A percentile compares a stretch with the other conserved stretches of the same genome.
Evolutionary conservation across 2,888 invertebrate species (phyloP).

Genomic region (Eledona agricola): DNA sequence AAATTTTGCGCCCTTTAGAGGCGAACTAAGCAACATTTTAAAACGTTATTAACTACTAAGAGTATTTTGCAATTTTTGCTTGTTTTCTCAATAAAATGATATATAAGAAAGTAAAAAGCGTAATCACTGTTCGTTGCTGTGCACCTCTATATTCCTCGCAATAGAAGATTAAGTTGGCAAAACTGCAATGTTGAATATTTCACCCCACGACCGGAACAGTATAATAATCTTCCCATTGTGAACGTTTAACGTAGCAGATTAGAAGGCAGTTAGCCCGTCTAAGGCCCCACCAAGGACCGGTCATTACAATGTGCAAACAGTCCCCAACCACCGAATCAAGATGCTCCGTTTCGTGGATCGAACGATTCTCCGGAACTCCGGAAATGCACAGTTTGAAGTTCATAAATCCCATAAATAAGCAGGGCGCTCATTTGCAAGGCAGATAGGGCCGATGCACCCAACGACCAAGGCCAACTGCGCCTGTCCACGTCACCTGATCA

Average conservation of each 20-base stretch:
- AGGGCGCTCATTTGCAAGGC: slow-evolving; percentile 61
- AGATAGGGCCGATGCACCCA: slow-evolving; percentile 61
- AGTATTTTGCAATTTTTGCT: too few species aligned
- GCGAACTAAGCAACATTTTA: too few species aligned
- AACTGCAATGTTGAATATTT: slow-evolving; percentile 33
- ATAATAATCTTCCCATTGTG: slow-evolving; percentile 55
- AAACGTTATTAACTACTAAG: too few species aligned
- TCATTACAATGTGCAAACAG: slow-evolving; percentile 33
- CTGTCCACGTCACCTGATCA: slow-evolving; percentile 51
- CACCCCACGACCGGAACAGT: slow-evolving; percentile 47
- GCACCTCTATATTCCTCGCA: slow-evolving; percentile 9
- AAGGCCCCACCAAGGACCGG: slow-evolving; percentile 45
- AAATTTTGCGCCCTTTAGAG: too few species aligned
- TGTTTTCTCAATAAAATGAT: too few species aligned
- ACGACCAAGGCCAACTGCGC: slow-evolving; percentile 57
- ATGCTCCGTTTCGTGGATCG: too few species aligned
- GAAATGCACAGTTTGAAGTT: slow-evolving; percentile 58
- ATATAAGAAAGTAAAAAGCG: too few species aligned
- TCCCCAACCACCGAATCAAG: slow-evolving; percentile 27
- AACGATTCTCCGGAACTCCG: too few species aligned
- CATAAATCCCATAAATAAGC: slow-evolving; percentile 64
- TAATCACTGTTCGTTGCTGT: too few species aligned
- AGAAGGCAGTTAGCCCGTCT: slow-evolving; percentile 52
- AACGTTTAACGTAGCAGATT: slow-evolving; percentile 54
- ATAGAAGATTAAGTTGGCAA: slow-evolving; percentile 30